These are phyloP conservation scores for Drosophila neotestacea DNA, from an alignment of 2,888 invertebrate genomes.

Conservation along the genomic window DNA sequence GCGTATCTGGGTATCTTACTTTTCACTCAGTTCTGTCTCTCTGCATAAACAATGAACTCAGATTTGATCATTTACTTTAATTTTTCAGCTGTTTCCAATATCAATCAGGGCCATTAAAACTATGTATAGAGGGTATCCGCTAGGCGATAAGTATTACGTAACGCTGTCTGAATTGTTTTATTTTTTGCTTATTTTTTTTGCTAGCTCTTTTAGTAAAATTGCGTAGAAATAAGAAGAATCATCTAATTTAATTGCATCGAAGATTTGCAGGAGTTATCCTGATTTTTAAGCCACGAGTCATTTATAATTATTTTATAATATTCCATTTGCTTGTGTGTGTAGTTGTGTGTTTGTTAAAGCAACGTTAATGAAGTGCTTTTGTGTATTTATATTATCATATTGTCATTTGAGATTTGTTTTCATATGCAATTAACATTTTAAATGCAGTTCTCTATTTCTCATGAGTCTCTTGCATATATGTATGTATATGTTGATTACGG, in stretches of 20 bases:
- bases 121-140: too few species aligned
- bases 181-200: too few species aligned
- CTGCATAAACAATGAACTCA: too few species aligned
- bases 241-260: background rate
- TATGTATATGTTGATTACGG: background rate
- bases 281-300: constrained; percentile 15
- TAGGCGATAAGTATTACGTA: too few species aligned
- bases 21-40: too few species aligned
- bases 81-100: too few species aligned
- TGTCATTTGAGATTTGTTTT: constrained; percentile 57
- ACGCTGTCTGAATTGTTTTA: too few species aligned
- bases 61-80: too few species aligned
- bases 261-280: constrained; percentile 7
- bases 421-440: constrained; percentile 72
- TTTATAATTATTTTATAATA: constrained; percentile 10
- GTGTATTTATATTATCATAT: constrained; percentile 31
- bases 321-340: background rate
- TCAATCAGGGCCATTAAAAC: too few species aligned
- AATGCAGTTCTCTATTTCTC: constrained; percentile 47
- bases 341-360: constrained; percentile 11
- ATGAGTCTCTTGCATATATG: background rate
- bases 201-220: too few species aligned
- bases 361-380: constrained; percentile 38
- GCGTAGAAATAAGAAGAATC: background rate
- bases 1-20: too few species aligned